Conservation (phyloP, 1,140 invertebrate genomes). For the Lepidurus packardi region DNA sequence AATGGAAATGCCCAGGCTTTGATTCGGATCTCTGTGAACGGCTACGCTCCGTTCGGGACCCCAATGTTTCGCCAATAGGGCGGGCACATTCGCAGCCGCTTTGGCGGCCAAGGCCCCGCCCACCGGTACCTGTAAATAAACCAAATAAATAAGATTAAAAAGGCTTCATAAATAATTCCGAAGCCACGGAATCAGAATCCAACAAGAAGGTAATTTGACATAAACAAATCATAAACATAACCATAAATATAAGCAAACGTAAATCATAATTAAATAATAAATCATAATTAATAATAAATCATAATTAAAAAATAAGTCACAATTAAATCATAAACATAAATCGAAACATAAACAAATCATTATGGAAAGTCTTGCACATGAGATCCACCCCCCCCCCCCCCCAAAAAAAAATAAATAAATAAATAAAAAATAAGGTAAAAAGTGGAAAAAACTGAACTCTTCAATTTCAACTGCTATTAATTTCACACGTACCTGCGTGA, state of each 20-base stretch:
- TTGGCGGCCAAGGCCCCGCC: slow-evolving; percentile 11
- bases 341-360: background rate
- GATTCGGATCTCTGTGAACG: slow-evolving; percentile 62
- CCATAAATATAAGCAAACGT: background rate
- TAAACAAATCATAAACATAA: background rate
- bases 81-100: slow-evolving; percentile 22
- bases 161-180: background rate
- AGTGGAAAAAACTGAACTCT: background rate
- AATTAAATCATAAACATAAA: too few species aligned
- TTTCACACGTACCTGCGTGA: slow-evolving; percentile 2
- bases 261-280: background rate
- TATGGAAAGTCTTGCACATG: background rate
- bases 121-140: background rate
- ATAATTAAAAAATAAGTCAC: too few species aligned
- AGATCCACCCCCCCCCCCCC: background rate
- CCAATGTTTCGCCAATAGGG: slow-evolving; percentile 71
- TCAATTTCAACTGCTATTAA: background rate
- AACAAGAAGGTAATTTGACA: background rate
- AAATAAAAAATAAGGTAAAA: background rate
- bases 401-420: too few species aligned
- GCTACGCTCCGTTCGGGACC: slow-evolving; percentile 69
- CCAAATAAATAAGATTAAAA: background rate
- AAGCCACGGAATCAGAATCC: background rate
- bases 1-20: slow-evolving; percentile 88
- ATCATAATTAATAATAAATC: background rate